Evolutionary conservation across 2,113 vertebrate species (phyloP), one percentile per base, ranked within the genome.

Genomic region (Formicarius rufipectus): DNA sequence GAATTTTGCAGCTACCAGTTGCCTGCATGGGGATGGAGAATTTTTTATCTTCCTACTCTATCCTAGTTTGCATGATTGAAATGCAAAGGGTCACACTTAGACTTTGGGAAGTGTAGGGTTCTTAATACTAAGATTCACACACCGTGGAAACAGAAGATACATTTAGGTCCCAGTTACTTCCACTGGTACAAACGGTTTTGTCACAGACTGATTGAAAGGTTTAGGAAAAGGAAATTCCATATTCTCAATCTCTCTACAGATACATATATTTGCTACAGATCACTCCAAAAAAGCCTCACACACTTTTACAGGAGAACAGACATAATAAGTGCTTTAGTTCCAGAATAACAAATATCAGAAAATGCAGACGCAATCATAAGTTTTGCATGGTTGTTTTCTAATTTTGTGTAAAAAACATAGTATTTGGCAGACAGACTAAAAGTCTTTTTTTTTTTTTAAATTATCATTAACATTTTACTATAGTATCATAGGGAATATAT

Each of bases 341-440:
- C 44, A 95, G 33, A 67, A 28, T 69, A 87, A 87, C 3, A 5
- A 42, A n/a, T 31, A 91, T 27, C 49, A 91, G 56, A 25, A 86
- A 85, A 96, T 44, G 24, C 52, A 71, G 37, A 96, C 40, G 68
- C 86, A 96, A 73, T 89, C 58, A 2, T 22, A 92, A 59, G 21
- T 92, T 93, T 81, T 79, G 28, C 15, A 50, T 8, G 15, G 6
- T 75, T 71, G 50, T 88, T 73, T 87, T 72, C 90, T 90, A 71
- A 44, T 79, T 84, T 53, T 71, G n/a, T 89, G 31, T 85, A 64
- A 82, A 90, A 94, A 81, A 30, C 1, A 8, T 55, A 85, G 14
- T 15, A 82, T 87, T 87, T 87, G 84, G 94, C 79, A 94, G 90
- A 71, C 72, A 91, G 33, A 93, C 24, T 80, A 95, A 56, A 97